Evolutionary conservation across 1,140 invertebrate species (phyloP).

Genomic region (Macrobrachium nipponense): DNA sequence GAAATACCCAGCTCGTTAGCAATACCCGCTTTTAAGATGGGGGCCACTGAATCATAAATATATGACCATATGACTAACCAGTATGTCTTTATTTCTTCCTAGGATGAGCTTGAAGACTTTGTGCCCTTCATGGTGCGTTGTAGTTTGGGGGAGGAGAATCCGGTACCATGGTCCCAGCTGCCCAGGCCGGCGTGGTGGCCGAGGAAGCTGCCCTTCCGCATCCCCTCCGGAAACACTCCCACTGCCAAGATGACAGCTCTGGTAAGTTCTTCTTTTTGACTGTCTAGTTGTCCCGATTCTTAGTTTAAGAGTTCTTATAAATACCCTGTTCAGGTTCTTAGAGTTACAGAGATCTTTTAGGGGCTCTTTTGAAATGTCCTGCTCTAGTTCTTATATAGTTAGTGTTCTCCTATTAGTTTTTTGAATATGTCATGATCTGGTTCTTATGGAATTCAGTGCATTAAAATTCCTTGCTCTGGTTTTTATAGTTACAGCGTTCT

Average conservation of each 20-base stretch:
- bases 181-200: constrained; percentile 62
- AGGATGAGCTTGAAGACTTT: constrained; percentile 58
- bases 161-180: constrained; percentile 51
- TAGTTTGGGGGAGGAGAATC: constrained; percentile 58
- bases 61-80: background rate
- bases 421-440: no score
- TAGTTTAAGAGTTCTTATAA: no score
- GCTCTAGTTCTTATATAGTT: no score
- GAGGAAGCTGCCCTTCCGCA: constrained; percentile 51
- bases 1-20: background rate
- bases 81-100: background rate
- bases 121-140: constrained; percentile 60
- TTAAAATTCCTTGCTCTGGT: no score
- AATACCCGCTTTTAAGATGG: background rate
- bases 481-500: no score
- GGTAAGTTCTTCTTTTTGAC: constrained; percentile 8
- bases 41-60: background rate
- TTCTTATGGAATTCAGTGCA: no score
- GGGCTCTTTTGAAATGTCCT: no score
- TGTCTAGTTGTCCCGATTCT: no score
- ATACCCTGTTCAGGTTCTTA: no score
- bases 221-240: constrained; percentile 33
- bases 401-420: no score
- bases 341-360: no score
- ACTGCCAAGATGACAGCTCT: constrained; percentile 18